Evolutionary conservation across 2,797 vertebrate genomes (phyloP).

Genomic region (Synaphobranchus kaupii): DNA sequence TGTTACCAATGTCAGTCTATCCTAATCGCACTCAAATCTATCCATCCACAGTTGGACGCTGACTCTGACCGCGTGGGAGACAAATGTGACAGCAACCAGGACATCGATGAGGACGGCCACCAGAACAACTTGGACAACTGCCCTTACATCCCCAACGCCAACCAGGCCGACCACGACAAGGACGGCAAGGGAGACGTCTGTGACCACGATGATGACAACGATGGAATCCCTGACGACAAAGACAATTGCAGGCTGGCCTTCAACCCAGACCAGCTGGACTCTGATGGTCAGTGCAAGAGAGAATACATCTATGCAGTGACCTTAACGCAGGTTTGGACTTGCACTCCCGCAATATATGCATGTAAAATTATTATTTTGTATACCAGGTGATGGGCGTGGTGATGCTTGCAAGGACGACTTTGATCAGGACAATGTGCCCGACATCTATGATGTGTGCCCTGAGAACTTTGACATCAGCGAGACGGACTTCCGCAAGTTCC

Average conservation of each 20-base stretch:
- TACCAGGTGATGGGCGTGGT: conserved; percentile 89
- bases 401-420: conserved; percentile 97
- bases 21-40: not conserved
- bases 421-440: conserved; percentile 90
- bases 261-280: conserved; percentile 91
- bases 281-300: conserved; percentile 78
- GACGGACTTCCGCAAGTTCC: conserved; percentile 95
- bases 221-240: conserved; percentile 92
- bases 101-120: conserved; percentile 97
- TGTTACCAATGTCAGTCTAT: not conserved
- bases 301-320: not conserved
- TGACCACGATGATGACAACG: conserved; percentile 95
- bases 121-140: conserved; percentile 99
- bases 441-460: conserved; percentile 94
- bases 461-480: conserved; percentile 95
- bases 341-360: not conserved
- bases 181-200: conserved; percentile 96
- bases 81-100: conserved; percentile 94
- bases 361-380: not conserved
- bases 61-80: conserved; percentile 94
- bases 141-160: conserved; percentile 94
- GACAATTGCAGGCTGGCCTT: conserved; percentile 92
- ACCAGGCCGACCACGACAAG: conserved; percentile 97
- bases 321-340: not conserved
- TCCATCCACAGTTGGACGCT: conserved; percentile 79